These are phyloP conservation scores for Nineta flava DNA, from an alignment of 2,888 invertebrate genomes.

Conservation along the genomic window DNA sequence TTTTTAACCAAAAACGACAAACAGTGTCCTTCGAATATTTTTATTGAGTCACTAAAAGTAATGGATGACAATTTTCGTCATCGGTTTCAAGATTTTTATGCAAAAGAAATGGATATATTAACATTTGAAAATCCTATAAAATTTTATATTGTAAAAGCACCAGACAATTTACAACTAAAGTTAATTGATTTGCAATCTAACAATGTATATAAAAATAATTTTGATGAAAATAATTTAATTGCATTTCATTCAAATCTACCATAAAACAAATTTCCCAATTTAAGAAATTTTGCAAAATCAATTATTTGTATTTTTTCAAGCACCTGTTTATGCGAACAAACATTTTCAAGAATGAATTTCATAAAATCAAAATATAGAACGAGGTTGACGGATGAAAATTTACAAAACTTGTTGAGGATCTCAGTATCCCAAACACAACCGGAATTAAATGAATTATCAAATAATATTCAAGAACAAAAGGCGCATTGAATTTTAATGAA, in stretches of 20 bases:
- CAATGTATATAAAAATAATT: conserved; percentile 8
- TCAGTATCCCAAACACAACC: conserved; percentile 4
- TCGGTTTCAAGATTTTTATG: conserved; percentile 12
- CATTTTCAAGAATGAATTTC: conserved; percentile 9
- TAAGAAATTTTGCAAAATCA: conserved; percentile 8
- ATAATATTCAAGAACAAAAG: conserved; percentile 6
- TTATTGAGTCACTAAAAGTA: conserved; percentile 10
- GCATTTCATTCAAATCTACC: conserved; percentile 7
- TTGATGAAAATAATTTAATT: conserved; percentile 8
- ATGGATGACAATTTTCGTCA: conserved; percentile 12
- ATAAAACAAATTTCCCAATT: conserved; percentile 6
- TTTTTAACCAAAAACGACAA: conserved; percentile 12
- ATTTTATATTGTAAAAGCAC: conserved; percentile 13
- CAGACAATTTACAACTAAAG: conserved; percentile 6
- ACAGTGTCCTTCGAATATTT: conserved; percentile 12
- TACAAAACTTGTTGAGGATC: conserved; percentile 8
- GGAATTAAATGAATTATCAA: conserved; percentile 6
- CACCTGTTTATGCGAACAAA: conserved; percentile 8
- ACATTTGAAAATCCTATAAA: conserved; percentile 13
- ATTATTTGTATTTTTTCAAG: conserved; percentile 6
- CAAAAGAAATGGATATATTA: conserved; percentile 12
- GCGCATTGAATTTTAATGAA: conserved; percentile 4
- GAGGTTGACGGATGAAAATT: conserved; percentile 9
- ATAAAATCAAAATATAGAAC: conserved; percentile 9
- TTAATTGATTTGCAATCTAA: conserved; percentile 8